Evolutionary conservation across 2,113 vertebrate genomes (phyloP).

Genomic region (Pygoscelis antarcticus): DNA sequence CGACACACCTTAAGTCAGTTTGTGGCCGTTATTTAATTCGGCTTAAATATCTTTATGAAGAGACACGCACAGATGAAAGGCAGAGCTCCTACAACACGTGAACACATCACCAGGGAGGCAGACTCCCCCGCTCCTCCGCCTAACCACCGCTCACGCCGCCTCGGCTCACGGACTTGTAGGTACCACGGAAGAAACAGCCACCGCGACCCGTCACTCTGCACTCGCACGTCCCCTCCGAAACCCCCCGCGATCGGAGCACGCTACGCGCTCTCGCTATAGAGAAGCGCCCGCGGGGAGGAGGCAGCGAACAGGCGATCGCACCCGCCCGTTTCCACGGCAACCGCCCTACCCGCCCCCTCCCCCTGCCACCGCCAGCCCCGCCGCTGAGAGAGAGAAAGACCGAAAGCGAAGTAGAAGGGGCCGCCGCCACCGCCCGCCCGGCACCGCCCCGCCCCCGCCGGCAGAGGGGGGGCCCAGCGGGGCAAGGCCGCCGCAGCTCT

Average conservation of each 20-base stretch:
- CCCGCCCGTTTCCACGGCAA: slow-evolving; percentile 62
- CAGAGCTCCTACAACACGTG: background rate
- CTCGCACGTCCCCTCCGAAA: background rate
- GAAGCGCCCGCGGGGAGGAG: background rate
- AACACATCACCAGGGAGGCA: background rate
- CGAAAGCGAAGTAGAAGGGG: slow-evolving; percentile 28
- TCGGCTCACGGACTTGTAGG: background rate
- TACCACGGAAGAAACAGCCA: too few relatives aligned
- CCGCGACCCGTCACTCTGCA: background rate
- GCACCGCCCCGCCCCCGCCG: background rate
- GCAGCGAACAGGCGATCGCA: background rate
- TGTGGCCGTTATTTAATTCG: background rate
- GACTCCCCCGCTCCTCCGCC: background rate
- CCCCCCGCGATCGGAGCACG: background rate
- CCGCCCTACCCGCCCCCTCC: slow-evolving; percentile 14
- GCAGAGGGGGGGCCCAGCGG: background rate
- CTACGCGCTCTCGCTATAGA: background rate
- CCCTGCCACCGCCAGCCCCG: background rate
- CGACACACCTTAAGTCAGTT: background rate
- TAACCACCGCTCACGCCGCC: background rate
- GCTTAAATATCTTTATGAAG: rapidly evolving
- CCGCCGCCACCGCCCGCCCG: background rate
- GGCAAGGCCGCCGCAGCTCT: background rate
- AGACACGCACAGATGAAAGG: background rate
- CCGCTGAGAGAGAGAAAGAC: background rate